A percentile compares a stretch with the other conserved stretches of the same genome.
Evolutionary conservation across 2,113 vertebrate species (phyloP).

Genomic region (Melozone crissalis): DNA sequence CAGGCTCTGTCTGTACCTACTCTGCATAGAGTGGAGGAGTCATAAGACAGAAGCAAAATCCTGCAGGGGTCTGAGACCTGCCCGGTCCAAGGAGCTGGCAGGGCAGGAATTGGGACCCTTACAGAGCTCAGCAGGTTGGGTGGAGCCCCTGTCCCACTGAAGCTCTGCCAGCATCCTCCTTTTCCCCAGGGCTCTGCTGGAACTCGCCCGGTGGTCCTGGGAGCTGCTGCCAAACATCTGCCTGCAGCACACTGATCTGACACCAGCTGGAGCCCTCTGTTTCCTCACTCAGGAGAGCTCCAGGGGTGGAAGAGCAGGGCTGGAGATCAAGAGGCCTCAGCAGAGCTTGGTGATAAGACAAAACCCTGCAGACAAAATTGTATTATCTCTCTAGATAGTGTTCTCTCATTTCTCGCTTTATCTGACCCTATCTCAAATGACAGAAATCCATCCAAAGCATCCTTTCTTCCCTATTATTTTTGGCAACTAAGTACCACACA

Average conservation of each 20-base stretch:
- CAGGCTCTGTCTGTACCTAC: neutral
- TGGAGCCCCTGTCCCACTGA: neutral
- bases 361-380: neutral
- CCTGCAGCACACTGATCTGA: conserved; percentile 19
- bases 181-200: neutral
- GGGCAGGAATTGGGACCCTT: neutral
- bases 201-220: neutral
- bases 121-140: neutral
- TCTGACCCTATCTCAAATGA: neutral
- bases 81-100: neutral
- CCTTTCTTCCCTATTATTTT: neutral
- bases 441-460: neutral
- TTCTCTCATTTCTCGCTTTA: neutral
- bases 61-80: neutral
- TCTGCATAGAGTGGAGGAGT: neutral
- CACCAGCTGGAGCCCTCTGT: neutral
- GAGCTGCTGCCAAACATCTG: conserved; percentile 34
- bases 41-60: neutral
- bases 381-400: neutral
- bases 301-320: neutral
- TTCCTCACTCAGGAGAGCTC: neutral
- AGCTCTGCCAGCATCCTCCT: neutral
- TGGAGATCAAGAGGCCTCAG: neutral
- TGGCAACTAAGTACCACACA: neutral
- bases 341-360: neutral